Evolutionary conservation across 2,797 vertebrate species (phyloP).

Genomic region (Sarcoramphus papa): DNA sequence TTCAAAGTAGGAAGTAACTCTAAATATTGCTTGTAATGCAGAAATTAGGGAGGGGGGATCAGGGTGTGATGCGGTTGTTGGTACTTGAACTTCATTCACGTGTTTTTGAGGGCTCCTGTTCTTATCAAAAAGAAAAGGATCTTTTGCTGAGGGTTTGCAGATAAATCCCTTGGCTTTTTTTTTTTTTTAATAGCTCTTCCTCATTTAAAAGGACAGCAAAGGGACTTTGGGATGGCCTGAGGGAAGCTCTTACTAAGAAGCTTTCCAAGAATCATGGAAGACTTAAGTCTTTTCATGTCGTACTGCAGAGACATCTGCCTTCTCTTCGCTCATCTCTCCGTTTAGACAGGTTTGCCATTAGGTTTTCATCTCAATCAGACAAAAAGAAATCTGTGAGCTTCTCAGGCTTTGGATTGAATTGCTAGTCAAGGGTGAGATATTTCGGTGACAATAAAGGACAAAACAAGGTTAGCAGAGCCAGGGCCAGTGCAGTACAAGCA

Average conservation of each 20-base stretch:
- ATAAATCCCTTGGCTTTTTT: background rate
- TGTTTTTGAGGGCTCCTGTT: background rate
- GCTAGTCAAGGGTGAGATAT: background rate
- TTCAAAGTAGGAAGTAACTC: background rate
- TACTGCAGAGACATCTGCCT: background rate
- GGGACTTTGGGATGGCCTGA: background rate
- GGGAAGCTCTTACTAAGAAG: background rate
- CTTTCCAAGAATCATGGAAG: background rate
- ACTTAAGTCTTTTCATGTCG: background rate
- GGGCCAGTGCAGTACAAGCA: background rate
- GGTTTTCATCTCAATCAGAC: background rate
- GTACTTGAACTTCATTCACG: rapidly evolving
- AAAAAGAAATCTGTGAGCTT: background rate
- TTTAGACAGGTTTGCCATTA: background rate
- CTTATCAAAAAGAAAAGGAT: background rate
- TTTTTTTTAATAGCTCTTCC: background rate
- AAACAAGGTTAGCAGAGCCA: background rate
- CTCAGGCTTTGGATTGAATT: background rate
- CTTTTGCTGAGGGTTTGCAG: background rate
- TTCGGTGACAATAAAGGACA: background rate
- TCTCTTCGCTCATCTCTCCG: background rate
- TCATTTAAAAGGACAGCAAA: background rate
- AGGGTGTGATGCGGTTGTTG: background rate
- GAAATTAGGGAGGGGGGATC: background rate
- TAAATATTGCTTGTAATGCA: background rate